Base-by-base conservation (phyloP, 2,113 vertebrate species). In the Burhinus bistriatus region DNA sequence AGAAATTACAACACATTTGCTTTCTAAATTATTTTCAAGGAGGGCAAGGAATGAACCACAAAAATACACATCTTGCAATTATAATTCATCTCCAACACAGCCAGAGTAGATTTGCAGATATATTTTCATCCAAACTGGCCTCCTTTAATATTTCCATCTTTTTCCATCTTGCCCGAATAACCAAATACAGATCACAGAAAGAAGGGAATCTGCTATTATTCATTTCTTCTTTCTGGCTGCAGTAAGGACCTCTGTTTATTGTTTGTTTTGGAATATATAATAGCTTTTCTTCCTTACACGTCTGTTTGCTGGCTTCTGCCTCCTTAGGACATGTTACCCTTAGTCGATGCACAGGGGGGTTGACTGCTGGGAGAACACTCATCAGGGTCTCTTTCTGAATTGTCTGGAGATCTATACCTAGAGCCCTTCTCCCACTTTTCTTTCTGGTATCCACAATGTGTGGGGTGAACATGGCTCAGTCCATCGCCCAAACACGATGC, bases 21-120 rank as follows among this genome's bases (percentile, higher is more conserved):
- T 95, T 93, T 83, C 55, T 92, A 75, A 93, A 89, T 93, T 90
- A 78, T 93, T 95, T 86, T 75, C n/a, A 68, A 68, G 71, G 38
- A 77, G 22, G n/a, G 34, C 61, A 93, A 93, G 30, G 64, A 90
- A 82, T 44, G 64, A 94, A 64, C 54, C 80, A 93, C 68, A 90
- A 89, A 93, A 87, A 90, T 52, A 92, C 42, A 62, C 11, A 84
- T 83, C 81, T 91, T 92, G 32, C n/a, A 92, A 84, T 51, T 88
- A 42, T 87, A 86, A 89, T 89, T 93, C 2, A 29, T 89, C 11
- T 75, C 42, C 15, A 84, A 0, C 36, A 20, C 73, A 92, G 52
- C 23, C 70, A 77, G 55, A 58, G 79, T 32, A 69, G 32, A 83
- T 92, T 90, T 89, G 64, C 88, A 90, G 51, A 79, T 61, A 44